Conservation (phyloP, 2,888 invertebrate genomes). For the Monochamus alternatus region DNA sequence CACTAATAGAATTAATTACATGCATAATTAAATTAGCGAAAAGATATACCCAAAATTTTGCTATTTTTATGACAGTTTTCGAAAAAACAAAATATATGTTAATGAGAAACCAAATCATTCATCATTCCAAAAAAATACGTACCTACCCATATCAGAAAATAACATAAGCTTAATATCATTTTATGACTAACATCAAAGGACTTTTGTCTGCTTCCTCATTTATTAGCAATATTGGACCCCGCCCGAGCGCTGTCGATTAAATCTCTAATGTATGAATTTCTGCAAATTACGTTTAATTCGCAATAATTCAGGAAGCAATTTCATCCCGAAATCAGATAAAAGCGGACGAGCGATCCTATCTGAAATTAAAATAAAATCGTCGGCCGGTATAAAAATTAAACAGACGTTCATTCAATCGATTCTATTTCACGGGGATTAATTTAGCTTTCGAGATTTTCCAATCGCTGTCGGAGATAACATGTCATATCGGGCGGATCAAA, state of each 20-base stretch:
- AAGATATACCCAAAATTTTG: too few relatives aligned
- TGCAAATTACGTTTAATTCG: slow-evolving; percentile 17
- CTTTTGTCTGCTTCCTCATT: too few relatives aligned
- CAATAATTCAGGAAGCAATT: slow-evolving; percentile 14
- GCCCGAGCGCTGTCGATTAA: background rate
- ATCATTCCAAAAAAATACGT: too few relatives aligned
- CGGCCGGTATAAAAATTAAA: slow-evolving; percentile 30
- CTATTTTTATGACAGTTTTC: too few relatives aligned
- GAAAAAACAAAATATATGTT: too few relatives aligned
- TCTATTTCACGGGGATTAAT: slow-evolving; percentile 35
- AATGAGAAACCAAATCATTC: too few relatives aligned
- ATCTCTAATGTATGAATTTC: slow-evolving; percentile 10
- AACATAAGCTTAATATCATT: too few relatives aligned
- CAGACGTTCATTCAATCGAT: slow-evolving; percentile 30
- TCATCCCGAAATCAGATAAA: background rate
- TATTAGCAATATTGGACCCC: background rate
- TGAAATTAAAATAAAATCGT: slow-evolving; percentile 36
- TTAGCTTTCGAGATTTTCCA: slow-evolving; percentile 30
- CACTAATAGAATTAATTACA: too few relatives aligned
- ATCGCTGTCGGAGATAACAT: slow-evolving; percentile 38
- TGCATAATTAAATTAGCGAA: too few relatives aligned
- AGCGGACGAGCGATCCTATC: slow-evolving; percentile 27
- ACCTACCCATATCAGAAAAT: too few relatives aligned
- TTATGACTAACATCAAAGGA: too few relatives aligned
- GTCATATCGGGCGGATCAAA: slow-evolving; percentile 40